Evolutionary conservation across 2,888 invertebrate genomes (phyloP), one percentile per base, ranked within the genome.

Genomic region (Cryptus armator): DNA sequence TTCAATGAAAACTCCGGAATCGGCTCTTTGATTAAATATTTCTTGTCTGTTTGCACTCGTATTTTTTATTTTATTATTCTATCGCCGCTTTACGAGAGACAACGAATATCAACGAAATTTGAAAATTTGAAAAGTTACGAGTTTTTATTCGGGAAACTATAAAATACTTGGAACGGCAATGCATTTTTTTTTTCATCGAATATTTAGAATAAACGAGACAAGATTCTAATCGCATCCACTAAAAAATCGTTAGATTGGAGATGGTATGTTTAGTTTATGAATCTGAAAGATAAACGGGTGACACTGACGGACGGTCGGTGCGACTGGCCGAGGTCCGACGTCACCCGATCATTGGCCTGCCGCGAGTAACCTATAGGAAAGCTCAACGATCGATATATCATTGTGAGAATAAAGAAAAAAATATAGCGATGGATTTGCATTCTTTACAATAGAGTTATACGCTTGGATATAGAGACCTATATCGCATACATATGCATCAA

Each of bases 11-110:
- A 71, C 24, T 59, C 59, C 62, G 29, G 51, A 71, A 75, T 44
- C 82, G 59, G 51, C 53, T 24, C 66, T 76, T 75, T 82, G 75
- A 80, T 85, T 82, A 80, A 82, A 82, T 46, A 82, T 62, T 67
- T 85, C 32, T 51, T 10, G 37, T 85, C 75, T 62, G 66, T 66
- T 32, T 68, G 68, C 64, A 59, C 74, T 78, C 56, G 19, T 68
- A 59, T 12, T 24, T 66, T 75, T 82, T 75, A 51, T 59, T 62
- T 37, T 56, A 62, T 76, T 48, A 48, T 66, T 66, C 24, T 70
- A n/a, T 44, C 44, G 32, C 71, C 43, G 29, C 51, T 66, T 37
- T 14, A 59, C 16, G 29, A 19, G 29, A 19, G 10, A 29, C 10
- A 44, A 32, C 6, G 53, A 24, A 32, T 6, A 32, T 14, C 37